Conservation (phyloP, 2,888 invertebrate species). For the Drosophila rubida region DNA sequence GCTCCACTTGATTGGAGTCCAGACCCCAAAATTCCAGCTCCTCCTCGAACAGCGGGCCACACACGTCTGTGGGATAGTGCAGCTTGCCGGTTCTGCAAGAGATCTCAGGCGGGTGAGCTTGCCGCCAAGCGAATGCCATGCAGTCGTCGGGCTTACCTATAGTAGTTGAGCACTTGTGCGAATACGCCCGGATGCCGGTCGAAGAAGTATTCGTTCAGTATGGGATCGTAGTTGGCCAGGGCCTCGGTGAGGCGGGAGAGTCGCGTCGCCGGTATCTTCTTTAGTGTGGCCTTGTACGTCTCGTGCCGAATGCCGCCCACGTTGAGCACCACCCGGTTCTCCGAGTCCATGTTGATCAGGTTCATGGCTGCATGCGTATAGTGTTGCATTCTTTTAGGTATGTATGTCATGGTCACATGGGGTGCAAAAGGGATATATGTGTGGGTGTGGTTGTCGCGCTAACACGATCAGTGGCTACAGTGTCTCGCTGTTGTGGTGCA, state of each 20-base stretch:
- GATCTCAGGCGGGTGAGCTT: neutral
- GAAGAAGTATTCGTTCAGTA: conserved; percentile 99
- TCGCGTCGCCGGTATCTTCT: conserved; percentile 98
- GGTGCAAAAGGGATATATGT: neutral
- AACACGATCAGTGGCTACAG: conserved; percentile 12
- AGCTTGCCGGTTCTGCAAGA: conserved; percentile 94
- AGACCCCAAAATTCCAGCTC: conserved; percentile 99
- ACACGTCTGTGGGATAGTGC: conserved; percentile 99
- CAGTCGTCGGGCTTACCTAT: conserved; percentile 88
- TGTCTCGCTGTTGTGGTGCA: conserved; percentile 16
- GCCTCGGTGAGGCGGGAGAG: conserved; percentile 97
- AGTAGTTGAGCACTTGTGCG: conserved; percentile 98
- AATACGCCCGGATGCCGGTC: conserved; percentile 98
- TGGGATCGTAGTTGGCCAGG: conserved; percentile 99
- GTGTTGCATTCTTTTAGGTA: conserved; percentile 79
- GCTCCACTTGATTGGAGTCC: conserved; percentile 99
- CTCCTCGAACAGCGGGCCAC: conserved; percentile 99
- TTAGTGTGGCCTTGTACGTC: conserved; percentile 97
- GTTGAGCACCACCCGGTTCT: conserved; percentile 99
- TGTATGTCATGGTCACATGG: conserved; percentile 75
- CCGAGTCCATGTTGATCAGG: conserved; percentile 97
- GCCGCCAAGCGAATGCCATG: accelerated
- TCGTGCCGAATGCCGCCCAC: conserved; percentile 99
- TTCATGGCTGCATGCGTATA: conserved; percentile 89
- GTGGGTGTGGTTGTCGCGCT: too few species aligned